Conservation (phyloP, 2,113 vertebrate genomes). For the Melanerpes aurifrons region DNA sequence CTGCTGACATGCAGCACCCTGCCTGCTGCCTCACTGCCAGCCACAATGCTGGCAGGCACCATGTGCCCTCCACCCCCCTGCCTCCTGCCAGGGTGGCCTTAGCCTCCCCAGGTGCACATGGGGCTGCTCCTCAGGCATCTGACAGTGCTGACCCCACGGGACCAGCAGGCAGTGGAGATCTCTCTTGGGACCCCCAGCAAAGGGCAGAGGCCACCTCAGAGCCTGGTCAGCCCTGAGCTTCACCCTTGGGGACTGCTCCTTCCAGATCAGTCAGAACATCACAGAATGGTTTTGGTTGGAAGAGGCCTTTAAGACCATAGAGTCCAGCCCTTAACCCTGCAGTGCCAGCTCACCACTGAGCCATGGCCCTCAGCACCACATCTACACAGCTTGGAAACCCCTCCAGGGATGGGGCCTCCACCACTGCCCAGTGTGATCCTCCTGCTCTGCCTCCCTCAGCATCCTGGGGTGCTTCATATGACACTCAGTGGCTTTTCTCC, state of each 20-base stretch:
- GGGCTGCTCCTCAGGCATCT: background rate
- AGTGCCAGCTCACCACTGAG: background rate
- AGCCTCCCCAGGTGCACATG: accelerated
- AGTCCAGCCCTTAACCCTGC: background rate
- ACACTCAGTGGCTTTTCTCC: background rate
- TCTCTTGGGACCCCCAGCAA: background rate
- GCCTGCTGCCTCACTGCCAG: background rate
- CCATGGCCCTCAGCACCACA: background rate
- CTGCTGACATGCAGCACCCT: accelerated
- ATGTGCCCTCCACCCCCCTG: background rate
- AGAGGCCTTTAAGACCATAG: background rate
- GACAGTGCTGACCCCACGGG: accelerated
- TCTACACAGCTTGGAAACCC: too few relatives aligned
- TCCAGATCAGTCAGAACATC: background rate
- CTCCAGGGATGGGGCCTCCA: background rate
- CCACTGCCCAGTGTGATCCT: background rate
- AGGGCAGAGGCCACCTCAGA: background rate
- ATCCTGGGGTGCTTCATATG: background rate
- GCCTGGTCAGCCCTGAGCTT: background rate
- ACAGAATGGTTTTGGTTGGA: background rate
- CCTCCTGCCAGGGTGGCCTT: background rate
- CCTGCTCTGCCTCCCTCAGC: background rate
- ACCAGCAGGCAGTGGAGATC: background rate
- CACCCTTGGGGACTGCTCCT: background rate
- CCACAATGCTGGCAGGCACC: accelerated